Evolutionary conservation across 2,888 invertebrate genomes (phyloP).

Genomic region (Rhingia rostrata): DNA sequence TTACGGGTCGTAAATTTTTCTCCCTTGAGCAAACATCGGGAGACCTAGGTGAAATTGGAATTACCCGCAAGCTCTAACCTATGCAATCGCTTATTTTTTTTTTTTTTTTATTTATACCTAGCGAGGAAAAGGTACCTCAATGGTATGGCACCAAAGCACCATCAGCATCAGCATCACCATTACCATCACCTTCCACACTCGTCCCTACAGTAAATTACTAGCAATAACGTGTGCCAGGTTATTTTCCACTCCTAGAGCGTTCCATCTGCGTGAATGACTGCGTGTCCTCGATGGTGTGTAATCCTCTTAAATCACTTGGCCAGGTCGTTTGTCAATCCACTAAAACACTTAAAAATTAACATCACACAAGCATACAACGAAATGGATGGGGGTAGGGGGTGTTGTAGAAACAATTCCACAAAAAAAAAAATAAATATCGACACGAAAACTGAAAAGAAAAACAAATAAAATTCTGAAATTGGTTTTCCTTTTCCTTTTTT

Average conservation of each 20-base stretch:
- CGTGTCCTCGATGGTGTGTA: constrained; percentile 47
- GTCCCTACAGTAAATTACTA: constrained; percentile 52
- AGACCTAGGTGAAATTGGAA: constrained; percentile 26
- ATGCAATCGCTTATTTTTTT: constrained; percentile 23
- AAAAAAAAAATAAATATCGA: constrained; percentile 12
- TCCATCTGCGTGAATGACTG: constrained; percentile 24
- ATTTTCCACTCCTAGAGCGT: not conserved
- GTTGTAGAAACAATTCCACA: not conserved
- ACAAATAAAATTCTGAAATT: constrained; percentile 51
- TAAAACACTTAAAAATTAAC: constrained; percentile 73
- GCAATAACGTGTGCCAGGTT: constrained; percentile 53
- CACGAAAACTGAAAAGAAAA: constrained; percentile 35
- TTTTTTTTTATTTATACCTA: constrained; percentile 15
- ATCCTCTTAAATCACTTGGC: constrained; percentile 71
- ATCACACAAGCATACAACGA: constrained; percentile 30
- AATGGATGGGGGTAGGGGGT: not conserved
- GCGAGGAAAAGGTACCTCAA: not conserved
- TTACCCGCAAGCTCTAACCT: constrained; percentile 28
- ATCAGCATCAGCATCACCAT: constrained; percentile 26
- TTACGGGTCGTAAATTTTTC: constrained; percentile 60
- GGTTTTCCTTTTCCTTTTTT: constrained; percentile 46
- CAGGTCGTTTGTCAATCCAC: constrained; percentile 72
- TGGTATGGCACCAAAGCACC: not conserved
- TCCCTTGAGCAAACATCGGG: constrained; percentile 19
- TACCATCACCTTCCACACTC: constrained; percentile 58